Conservation (phyloP, 1,140 invertebrate species). For the Papilio glaucus region DNA sequence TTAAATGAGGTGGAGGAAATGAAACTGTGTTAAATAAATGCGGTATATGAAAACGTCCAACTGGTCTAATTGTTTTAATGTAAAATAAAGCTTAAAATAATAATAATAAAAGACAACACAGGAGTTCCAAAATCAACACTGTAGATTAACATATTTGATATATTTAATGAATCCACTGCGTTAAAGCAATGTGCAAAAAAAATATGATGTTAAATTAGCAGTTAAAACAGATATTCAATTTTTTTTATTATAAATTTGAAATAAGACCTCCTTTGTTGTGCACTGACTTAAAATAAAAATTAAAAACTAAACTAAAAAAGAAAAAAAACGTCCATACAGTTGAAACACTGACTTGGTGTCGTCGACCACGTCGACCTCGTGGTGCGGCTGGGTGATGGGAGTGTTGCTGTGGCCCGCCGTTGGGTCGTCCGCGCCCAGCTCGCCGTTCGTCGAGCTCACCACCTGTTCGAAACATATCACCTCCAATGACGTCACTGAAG, state of each 20-base stretch:
- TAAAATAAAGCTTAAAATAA: not conserved
- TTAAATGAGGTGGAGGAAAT: too few relatives aligned
- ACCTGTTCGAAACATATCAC: conserved; percentile 86
- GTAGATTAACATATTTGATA: too few relatives aligned
- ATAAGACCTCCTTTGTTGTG: not conserved
- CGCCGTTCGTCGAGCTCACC: conserved; percentile 98
- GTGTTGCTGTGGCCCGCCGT: conserved; percentile 98
- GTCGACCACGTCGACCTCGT: conserved; percentile 95
- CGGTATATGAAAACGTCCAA: too few relatives aligned
- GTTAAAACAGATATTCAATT: too few relatives aligned
- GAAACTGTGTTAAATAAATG: too few relatives aligned
- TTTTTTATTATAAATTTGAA: conserved; percentile 31
- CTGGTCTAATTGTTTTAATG: not conserved
- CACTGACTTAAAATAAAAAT: conserved; percentile 10
- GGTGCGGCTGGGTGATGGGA: conserved; percentile 94
- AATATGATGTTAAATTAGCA: too few relatives aligned
- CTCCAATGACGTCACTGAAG: not conserved
- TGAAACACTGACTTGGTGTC: conserved; percentile 94
- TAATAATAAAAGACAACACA: conserved; percentile 13
- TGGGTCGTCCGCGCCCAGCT: conserved; percentile 96
- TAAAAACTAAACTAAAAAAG: conserved; percentile 47
- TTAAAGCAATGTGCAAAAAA: too few relatives aligned
- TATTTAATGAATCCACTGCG: too few relatives aligned
- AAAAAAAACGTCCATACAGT: conserved; percentile 72
- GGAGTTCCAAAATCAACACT: not conserved